A percentile compares a stretch with the other conserved stretches of the same genome.
Conservation (phyloP, 1,140 invertebrate species). For the Drosophila kohkoa region DNA sequence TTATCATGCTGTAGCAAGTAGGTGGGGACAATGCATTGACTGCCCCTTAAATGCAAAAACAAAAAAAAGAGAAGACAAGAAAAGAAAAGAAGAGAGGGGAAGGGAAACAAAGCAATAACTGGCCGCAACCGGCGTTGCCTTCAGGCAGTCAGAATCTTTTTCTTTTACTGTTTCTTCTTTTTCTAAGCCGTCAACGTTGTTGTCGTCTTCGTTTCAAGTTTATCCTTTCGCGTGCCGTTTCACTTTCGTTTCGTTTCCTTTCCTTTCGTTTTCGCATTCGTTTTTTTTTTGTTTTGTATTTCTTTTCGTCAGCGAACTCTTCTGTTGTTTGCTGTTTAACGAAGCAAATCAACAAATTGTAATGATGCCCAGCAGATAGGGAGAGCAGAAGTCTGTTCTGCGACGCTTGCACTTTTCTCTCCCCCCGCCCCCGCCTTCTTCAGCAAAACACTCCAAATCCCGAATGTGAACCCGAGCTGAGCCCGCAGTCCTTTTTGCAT, state of each 20-base stretch:
- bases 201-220: constrained; percentile 52
- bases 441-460: constrained; percentile 9
- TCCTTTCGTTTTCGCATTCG: constrained; percentile 3
- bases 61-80: constrained; percentile 21
- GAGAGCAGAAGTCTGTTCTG: constrained; percentile 51
- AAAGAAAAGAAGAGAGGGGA: not conserved
- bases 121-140: constrained; percentile 34
- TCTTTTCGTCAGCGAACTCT: constrained; percentile 17
- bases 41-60: constrained; percentile 60
- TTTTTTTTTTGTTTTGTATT: constrained; percentile 15
- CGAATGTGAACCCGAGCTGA: constrained; percentile 51
- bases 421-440: not conserved
- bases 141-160: constrained; percentile 26
- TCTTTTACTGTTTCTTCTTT: constrained; percentile 12
- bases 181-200: constrained; percentile 41
- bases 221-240: constrained; percentile 63
- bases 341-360: constrained; percentile 83
- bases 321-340: constrained; percentile 80
- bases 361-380: constrained; percentile 62
- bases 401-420: constrained; percentile 74
- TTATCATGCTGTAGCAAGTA: not conserved
- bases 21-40: constrained; percentile 59
- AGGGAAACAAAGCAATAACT: constrained; percentile 26
- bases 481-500: constrained; percentile 80
- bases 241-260: constrained; percentile 50